Evolutionary conservation across 2,797 vertebrate species (phyloP), one percentile per base, ranked within the genome.

Genomic region (Chelmon rostratus): DNA sequence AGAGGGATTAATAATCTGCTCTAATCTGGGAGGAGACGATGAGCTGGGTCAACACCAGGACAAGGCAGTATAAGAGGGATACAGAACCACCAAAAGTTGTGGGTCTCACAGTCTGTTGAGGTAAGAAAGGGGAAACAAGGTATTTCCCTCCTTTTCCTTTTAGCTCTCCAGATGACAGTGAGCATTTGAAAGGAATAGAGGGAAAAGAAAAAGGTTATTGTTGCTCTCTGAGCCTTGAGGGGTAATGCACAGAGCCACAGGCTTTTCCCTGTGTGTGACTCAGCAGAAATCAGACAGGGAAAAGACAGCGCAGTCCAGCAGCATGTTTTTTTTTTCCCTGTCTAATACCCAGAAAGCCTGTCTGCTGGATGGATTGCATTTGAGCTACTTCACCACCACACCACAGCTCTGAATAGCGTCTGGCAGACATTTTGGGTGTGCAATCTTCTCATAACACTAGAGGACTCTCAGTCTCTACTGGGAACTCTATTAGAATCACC

Each of bases 1-100:
- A 86, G 78, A 75, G 85, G 78, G 91, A 93, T 94, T 92, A 91
- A 89, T 92, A 93, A 93, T 94, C 89, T 86, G 86, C 76, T 82
- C 67, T 93, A 94, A 94, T 93, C 92, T 92, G 87, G 66, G 71
- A 80, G 74, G 65, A 87, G 84, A 82, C 73, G 77, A 87, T 80
- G 88, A 89, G 66, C 78, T 79, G 69, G 85, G 81, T 91, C 86
- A 90, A 78, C 77, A 86, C 63, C 69, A 46, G 87, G 84, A 83
- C 75, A 88, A 82, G 73, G 66, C 63, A 56, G 62, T 57, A 31
- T 18, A 79, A 72, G 58, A 73, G 52, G 31, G 72, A 65, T 40
- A 52, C 52, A 54, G 63, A 68, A 80, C 46, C 5, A 2, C 75
- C 47, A 53, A 33, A 64, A 53, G 54, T 68, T 73, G 28, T 65